These are phyloP conservation scores for Laothoe populi DNA, from an alignment of 2,888 invertebrate species.

Conservation along the genomic window DNA sequence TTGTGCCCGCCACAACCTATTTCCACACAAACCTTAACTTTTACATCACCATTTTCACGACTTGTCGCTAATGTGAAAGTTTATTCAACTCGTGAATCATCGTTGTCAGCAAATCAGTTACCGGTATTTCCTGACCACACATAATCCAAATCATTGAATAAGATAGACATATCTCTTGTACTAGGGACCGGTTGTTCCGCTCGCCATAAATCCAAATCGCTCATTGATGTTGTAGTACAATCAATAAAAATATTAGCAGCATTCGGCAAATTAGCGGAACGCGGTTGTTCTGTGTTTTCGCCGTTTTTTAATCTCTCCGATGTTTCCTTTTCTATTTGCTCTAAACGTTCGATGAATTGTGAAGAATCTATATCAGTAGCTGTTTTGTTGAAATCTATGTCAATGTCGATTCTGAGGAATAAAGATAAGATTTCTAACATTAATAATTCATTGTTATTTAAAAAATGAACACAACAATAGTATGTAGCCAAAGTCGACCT, in stretches of 20 bases:
- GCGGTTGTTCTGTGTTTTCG: constrained; percentile 29
- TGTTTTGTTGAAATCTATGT: constrained; percentile 65
- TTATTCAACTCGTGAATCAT: constrained; percentile 17
- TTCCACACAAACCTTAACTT: constrained; percentile 17
- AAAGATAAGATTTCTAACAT: too few relatives aligned
- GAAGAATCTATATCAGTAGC: constrained; percentile 59
- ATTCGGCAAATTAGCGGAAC: constrained; percentile 31
- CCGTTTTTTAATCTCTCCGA: constrained; percentile 58
- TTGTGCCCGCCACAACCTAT: not conserved
- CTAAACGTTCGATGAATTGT: constrained; percentile 69
- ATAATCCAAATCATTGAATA: constrained; percentile 37
- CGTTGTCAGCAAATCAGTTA: constrained; percentile 21
- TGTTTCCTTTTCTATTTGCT: constrained; percentile 74
- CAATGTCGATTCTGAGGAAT: constrained; percentile 68
- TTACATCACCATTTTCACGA: constrained; percentile 19
- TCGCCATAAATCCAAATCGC: constrained; percentile 51
- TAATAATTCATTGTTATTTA: too few relatives aligned
- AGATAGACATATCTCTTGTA: constrained; percentile 34
- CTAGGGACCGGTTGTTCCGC: constrained; percentile 26
- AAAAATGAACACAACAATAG: too few relatives aligned
- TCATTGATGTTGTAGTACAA: constrained; percentile 41
- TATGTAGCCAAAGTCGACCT: too few relatives aligned
- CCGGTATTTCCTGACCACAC: constrained; percentile 30
- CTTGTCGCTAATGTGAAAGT: constrained; percentile 24
- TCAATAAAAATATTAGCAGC: constrained; percentile 31